Percentiles rank a stretch among this genome's conserved stretches.
phyloP scores from a whole-genome alignment of 2,797 vertebrate species.

The Knipowitschia caucasica region DNA sequence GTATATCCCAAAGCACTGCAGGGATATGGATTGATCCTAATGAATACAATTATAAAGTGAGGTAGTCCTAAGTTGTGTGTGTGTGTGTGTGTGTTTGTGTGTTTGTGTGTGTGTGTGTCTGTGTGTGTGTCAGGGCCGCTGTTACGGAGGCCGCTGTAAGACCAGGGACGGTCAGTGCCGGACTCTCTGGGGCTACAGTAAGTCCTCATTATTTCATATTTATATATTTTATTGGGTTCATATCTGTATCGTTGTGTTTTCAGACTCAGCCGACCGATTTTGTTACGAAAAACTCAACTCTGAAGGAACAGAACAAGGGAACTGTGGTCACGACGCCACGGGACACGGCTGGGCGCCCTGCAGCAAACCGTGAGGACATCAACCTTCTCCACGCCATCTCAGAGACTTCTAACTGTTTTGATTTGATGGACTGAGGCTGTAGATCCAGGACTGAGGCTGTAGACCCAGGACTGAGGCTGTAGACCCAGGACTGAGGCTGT shows the following conservation, averaged over 20 bases:
- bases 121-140: constrained; percentile 89
- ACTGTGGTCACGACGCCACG: constrained; percentile 83
- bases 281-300: constrained; percentile 96
- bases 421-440: too few species aligned
- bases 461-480: too few species aligned
- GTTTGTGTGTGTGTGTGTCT: too few species aligned
- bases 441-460: too few species aligned
- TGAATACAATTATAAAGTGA: too few species aligned
- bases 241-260: neutral
- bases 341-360: constrained; percentile 89
- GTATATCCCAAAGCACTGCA: too few species aligned
- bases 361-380: constrained; percentile 94
- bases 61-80: too few species aligned
- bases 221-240: neutral
- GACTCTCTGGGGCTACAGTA: constrained; percentile 88
- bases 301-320: constrained; percentile 91
- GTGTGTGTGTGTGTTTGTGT: too few species aligned
- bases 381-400: too few species aligned
- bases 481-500: too few species aligned
- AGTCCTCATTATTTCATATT: constrained; percentile 49
- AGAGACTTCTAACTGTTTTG: too few species aligned
- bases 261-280: constrained; percentile 89
- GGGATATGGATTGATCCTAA: too few species aligned
- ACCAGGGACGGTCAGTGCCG: constrained; percentile 91
- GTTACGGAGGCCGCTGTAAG: constrained; percentile 93